phyloP scores from a whole-genome alignment of 2,888 invertebrate species.

The Drosophila leonis region DNA sequence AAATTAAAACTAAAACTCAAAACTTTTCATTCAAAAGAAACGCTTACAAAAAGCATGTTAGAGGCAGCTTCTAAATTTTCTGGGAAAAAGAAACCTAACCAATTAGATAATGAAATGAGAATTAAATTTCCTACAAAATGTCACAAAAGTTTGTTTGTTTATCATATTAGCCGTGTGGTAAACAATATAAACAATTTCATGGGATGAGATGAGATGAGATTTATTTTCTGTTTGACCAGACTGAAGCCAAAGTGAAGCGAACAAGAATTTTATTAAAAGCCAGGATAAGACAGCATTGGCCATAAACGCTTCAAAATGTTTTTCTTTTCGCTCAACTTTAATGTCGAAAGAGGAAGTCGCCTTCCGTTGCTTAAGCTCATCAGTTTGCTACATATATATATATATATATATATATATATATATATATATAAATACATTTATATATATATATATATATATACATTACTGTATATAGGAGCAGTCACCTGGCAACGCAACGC shows the following conservation, averaged over 20 bases:
- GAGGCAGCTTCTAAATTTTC: not conserved
- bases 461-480: constrained; percentile 13
- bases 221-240: not conserved
- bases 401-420: constrained; percentile 4
- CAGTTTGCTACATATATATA: not conserved
- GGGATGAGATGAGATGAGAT: not conserved
- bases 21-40: constrained; percentile 14
- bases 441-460: constrained; percentile 6
- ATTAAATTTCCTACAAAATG: not conserved
- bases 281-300: constrained; percentile 28
- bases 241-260: not conserved
- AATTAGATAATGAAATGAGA: constrained; percentile 13
- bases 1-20: not conserved
- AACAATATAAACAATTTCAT: constrained; percentile 2
- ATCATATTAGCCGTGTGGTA: constrained; percentile 5
- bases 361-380: constrained; percentile 2
- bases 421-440: no score
- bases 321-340: constrained; percentile 43
- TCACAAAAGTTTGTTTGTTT: not conserved
- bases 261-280: constrained; percentile 33
- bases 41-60: constrained; percentile 4
- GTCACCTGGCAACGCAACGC: constrained; percentile 52
- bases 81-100: not conserved
- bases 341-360: constrained; percentile 35
- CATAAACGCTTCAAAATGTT: constrained; percentile 46